A percentile compares a stretch with the other conserved stretches of the same genome.
Evolutionary conservation across 2,797 vertebrate genomes (phyloP).

Genomic region (Fringilla coelebs): DNA sequence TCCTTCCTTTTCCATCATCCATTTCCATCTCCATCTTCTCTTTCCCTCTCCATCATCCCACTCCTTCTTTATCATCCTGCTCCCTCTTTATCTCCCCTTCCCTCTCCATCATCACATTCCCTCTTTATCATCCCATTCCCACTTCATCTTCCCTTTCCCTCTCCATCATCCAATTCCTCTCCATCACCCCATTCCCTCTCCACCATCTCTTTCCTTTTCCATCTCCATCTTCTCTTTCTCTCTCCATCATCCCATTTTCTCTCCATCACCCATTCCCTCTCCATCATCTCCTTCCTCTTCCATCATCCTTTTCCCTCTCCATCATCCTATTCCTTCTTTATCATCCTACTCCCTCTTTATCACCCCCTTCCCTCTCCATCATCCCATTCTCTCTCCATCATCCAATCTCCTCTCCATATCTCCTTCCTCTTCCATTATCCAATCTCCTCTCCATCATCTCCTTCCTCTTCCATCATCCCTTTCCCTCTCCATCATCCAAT

Average conservation of each 20-base stretch:
- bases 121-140: too few relatives aligned
- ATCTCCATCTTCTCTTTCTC: not conserved
- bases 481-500: not conserved
- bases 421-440: too few relatives aligned
- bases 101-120: too few relatives aligned
- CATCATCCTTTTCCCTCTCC: not conserved
- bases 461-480: not conserved
- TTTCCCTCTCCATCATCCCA: not conserved
- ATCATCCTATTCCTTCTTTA: not conserved
- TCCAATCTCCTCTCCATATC: fast-evolving
- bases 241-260: too few relatives aligned
- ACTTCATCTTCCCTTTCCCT: too few relatives aligned
- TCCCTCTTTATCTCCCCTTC: too few relatives aligned
- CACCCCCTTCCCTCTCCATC: fast-evolving
- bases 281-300: not conserved
- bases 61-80: too few relatives aligned
- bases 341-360: too few relatives aligned
- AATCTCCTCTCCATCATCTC: not conserved
- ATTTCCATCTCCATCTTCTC: not conserved
- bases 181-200: not conserved
- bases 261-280: not conserved
- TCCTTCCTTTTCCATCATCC: not conserved
- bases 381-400: fast-evolving
- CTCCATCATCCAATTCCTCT: too few relatives aligned
- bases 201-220: too few relatives aligned